phyloP scores from a whole-genome alignment of 2,113 vertebrate genomes.

The Platysteira castanea region DNA sequence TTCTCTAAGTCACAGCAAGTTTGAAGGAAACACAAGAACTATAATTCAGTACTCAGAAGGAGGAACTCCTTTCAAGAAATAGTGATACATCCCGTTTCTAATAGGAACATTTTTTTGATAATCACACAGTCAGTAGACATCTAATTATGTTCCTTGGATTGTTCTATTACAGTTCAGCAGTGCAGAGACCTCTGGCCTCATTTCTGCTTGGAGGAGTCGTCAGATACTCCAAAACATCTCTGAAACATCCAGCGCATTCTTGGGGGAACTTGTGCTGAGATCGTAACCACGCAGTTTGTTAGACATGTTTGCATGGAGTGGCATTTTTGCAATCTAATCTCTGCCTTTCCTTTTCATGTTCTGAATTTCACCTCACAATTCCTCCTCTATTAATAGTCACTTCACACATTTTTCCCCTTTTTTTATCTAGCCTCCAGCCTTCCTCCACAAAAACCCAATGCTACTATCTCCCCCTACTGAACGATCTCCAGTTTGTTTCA shows the following conservation, averaged over 20 bases:
- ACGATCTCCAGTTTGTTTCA: constrained; percentile 46
- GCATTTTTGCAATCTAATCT: constrained; percentile 28
- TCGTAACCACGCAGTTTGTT: background rate
- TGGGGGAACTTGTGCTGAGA: background rate
- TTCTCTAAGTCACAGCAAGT: constrained; percentile 48
- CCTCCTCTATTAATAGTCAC: constrained; percentile 11
- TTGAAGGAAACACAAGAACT: background rate
- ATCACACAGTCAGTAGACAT: background rate
- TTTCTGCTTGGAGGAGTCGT: background rate
- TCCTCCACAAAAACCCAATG: constrained; percentile 39
- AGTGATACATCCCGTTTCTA: constrained; percentile 11
- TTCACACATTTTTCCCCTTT: constrained; percentile 19
- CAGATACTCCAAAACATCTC: background rate
- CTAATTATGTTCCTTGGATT: background rate
- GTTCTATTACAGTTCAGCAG: background rate
- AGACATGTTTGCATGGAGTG: background rate
- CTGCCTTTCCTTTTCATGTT: constrained; percentile 40
- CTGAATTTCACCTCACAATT: constrained; percentile 39
- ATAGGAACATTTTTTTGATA: background rate
- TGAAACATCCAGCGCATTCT: background rate
- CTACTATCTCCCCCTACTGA: constrained; percentile 56
- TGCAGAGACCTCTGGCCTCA: background rate
- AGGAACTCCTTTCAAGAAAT: background rate
- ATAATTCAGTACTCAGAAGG: background rate
- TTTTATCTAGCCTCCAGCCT: constrained; percentile 9